phyloP scores from a whole-genome alignment of 1,140 invertebrate species.

The Ceratina japonica region DNA sequence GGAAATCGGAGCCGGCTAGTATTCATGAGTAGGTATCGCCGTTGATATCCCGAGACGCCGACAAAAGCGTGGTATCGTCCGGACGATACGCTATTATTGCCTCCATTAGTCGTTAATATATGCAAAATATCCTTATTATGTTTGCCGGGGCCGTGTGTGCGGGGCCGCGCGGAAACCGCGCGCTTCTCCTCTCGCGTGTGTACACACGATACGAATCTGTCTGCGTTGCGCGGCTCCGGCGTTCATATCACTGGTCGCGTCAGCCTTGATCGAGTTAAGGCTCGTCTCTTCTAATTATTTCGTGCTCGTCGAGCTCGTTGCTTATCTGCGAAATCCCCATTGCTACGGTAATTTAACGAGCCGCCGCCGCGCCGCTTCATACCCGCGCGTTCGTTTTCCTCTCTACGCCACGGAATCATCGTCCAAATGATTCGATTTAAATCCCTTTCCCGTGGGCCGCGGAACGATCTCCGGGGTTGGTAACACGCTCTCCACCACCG shows the following conservation, averaged over 20 bases:
- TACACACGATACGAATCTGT: slow-evolving; percentile 69
- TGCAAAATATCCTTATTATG: slow-evolving; percentile 78
- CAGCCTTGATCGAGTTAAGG: slow-evolving; percentile 55
- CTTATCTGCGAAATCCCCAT: slow-evolving; percentile 56
- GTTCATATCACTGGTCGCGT: slow-evolving; percentile 38
- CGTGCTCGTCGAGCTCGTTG: slow-evolving; percentile 44
- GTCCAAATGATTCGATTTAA: slow-evolving; percentile 29
- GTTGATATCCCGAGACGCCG: slow-evolving; percentile 45
- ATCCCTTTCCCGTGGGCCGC: slow-evolving; percentile 8
- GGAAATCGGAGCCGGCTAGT: slow-evolving; percentile 13
- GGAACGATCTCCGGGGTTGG: slow-evolving; percentile 27
- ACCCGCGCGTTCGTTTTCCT: slow-evolving; percentile 18
- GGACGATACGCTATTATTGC: slow-evolving; percentile 63
- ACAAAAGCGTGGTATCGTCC: slow-evolving; percentile 57
- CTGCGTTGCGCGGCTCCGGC: slow-evolving; percentile 32
- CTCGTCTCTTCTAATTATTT: slow-evolving; percentile 66
- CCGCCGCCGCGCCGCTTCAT: slow-evolving; percentile 8
- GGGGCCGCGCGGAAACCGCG: slow-evolving; percentile 54
- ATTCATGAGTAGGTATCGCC: slow-evolving; percentile 26
- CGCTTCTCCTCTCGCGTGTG: slow-evolving; percentile 11
- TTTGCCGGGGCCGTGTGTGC: slow-evolving; percentile 28
- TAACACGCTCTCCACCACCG: slow-evolving; percentile 10
- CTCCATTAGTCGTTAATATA: slow-evolving; percentile 76
- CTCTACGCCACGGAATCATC: slow-evolving; percentile 7
- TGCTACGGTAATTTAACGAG: slow-evolving; percentile 51